Conservation (phyloP, 2,888 invertebrate species). For the Yponomeuta plumbellus region DNA sequence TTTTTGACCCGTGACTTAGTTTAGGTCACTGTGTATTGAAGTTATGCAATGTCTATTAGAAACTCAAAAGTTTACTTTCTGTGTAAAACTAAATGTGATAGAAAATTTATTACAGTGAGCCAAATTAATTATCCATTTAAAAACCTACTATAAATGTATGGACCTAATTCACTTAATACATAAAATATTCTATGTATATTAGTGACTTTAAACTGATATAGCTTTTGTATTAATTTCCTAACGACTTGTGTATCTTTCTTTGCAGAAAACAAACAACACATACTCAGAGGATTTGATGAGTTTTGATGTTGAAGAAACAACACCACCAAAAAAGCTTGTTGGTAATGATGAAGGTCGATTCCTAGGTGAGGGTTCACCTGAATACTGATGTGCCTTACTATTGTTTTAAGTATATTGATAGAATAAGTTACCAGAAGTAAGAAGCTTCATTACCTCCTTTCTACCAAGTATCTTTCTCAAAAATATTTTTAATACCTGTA, state of each 20-base stretch:
- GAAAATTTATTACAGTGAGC: not conserved
- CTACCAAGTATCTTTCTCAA: not conserved
- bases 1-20: not conserved
- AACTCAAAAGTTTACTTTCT: not conserved
- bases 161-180: not conserved
- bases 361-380: slow-evolving; percentile 62
- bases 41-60: not conserved
- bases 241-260: slow-evolving; percentile 24
- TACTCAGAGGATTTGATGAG: slow-evolving; percentile 55
- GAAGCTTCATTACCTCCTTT: slow-evolving; percentile 5
- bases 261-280: slow-evolving; percentile 49
- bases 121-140: not conserved
- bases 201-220: too few relatives aligned
- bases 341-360: slow-evolving; percentile 50
- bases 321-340: slow-evolving; percentile 25
- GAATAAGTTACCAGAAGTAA: slow-evolving; percentile 44
- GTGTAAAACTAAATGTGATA: not conserved
- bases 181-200: too few relatives aligned
- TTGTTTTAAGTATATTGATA: slow-evolving; percentile 26
- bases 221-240: not conserved
- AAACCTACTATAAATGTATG: not conserved
- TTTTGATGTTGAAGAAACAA: slow-evolving; percentile 51
- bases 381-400: slow-evolving; percentile 41
- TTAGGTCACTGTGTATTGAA: not conserved
- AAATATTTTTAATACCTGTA: not conserved